These are phyloP conservation scores for Margarornis squamiger DNA, from an alignment of 2,797 vertebrate genomes.

Conservation along the genomic window DNA sequence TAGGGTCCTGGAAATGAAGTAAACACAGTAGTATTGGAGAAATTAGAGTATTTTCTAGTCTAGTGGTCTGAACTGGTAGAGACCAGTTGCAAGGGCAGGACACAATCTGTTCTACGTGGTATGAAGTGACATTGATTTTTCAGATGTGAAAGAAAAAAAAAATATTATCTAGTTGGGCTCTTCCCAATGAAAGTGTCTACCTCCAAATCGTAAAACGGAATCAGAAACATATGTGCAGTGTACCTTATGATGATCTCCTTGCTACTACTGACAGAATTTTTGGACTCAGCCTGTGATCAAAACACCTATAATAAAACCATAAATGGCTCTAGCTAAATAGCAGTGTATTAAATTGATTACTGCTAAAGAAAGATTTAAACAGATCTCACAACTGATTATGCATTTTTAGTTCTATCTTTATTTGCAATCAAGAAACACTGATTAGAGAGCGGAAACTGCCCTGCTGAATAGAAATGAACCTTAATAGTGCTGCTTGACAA, in stretches of 20 bases:
- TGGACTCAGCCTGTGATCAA: not conserved
- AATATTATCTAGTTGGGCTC: fast-evolving
- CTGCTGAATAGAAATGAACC: not conserved
- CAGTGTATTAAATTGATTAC: not conserved
- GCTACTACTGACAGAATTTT: not conserved
- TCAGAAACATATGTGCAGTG: not conserved
- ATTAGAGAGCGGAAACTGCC: not conserved
- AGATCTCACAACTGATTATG: not conserved
- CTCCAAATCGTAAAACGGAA: not conserved
- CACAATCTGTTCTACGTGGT: not conserved
- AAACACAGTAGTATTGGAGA: not conserved
- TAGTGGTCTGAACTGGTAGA: not conserved
- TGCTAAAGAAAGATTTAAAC: not conserved
- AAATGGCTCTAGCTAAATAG: not conserved
- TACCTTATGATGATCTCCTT: not conserved
- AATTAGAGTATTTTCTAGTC: not conserved
- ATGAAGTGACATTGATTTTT: not conserved
- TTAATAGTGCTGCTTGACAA: not conserved
- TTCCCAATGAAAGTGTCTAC: not conserved
- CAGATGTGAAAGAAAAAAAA: not conserved
- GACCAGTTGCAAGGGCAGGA: not conserved
- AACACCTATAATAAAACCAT: not conserved
- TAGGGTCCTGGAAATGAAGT: not conserved
- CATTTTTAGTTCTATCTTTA: not conserved
- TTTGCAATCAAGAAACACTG: not conserved